Percentiles rank a stretch among this genome's conserved stretches.
Evolutionary conservation across 2,797 vertebrate genomes (phyloP).

Genomic region (Glossophaga mutica): DNA sequence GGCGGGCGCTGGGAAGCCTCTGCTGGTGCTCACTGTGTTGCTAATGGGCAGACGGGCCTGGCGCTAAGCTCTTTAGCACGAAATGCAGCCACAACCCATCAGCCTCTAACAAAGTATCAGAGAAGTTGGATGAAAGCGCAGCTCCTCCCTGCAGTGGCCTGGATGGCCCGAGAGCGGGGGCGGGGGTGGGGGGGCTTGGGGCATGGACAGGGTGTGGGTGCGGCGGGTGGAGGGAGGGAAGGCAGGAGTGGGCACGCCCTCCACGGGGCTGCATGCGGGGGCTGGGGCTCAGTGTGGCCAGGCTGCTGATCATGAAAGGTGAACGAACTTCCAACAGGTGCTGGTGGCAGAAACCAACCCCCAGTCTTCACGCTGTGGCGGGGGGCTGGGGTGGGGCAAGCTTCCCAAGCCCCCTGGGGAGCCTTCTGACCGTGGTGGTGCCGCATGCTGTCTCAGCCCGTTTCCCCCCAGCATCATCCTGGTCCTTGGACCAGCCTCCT

Average conservation of each 20-base stretch:
- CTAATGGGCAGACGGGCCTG: fast-evolving
- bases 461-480: fast-evolving
- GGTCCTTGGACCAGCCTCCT: fast-evolving
- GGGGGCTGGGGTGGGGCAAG: background rate
- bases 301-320: background rate
- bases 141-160: background rate
- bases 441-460: fast-evolving
- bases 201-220: fast-evolving
- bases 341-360: fast-evolving
- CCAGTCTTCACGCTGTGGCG: fast-evolving
- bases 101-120: background rate
- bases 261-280: fast-evolving
- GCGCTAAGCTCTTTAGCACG: background rate
- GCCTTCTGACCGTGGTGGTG: fast-evolving
- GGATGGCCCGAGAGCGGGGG: background rate
- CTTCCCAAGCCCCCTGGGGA: background rate
- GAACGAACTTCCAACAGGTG: fast-evolving
- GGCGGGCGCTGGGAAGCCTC: fast-evolving
- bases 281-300: fast-evolving
- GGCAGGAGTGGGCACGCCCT: no score
- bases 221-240: fast-evolving
- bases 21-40: no score
- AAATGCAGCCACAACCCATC: background rate
- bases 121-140: background rate
- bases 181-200: background rate